A percentile compares a stretch with the other conserved stretches of the same genome.
Evolutionary conservation across 2,888 invertebrate species (phyloP).

Genomic region (Ectemnius lituratus): DNA sequence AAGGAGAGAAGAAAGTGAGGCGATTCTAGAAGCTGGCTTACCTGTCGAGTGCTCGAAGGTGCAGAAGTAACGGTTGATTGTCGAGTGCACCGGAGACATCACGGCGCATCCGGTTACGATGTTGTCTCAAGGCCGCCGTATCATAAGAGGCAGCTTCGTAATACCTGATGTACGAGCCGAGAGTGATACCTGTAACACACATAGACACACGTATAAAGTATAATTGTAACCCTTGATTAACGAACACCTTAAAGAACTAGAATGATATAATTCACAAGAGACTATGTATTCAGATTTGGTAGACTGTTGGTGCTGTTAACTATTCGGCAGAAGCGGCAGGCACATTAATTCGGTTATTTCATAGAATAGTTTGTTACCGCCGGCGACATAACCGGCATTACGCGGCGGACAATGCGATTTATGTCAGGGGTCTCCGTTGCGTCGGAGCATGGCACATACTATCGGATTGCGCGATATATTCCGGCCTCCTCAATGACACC

Average conservation of each 20-base stretch:
- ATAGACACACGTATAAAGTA: background rate
- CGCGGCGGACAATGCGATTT: no score
- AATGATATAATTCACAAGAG: no score
- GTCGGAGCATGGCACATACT: background rate
- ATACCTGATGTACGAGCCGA: constrained; percentile 72
- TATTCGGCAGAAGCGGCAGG: no score
- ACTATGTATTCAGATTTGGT: background rate
- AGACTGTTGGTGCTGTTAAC: no score
- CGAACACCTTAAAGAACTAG: background rate
- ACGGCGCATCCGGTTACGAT: constrained; percentile 74
- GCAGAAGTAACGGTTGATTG: constrained; percentile 73
- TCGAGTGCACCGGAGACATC: constrained; percentile 66
- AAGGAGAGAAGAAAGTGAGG: background rate
- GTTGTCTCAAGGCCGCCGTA: constrained; percentile 69
- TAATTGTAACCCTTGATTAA: constrained; percentile 26
- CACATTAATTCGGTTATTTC: no score
- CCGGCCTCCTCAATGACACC: background rate
- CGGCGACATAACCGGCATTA: no score
- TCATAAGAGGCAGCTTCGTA: constrained; percentile 76
- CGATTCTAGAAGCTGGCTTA: constrained; percentile 38
- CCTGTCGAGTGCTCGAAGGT: constrained; percentile 73
- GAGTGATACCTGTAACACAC: constrained; percentile 71
- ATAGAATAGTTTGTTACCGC: no score
- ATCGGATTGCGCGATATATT: constrained; percentile 22
- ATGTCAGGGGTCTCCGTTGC: no score